A percentile compares a stretch with the other conserved stretches of the same genome.
Conservation (phyloP, 2,888 invertebrate species). For the Ectemnius lituratus region DNA sequence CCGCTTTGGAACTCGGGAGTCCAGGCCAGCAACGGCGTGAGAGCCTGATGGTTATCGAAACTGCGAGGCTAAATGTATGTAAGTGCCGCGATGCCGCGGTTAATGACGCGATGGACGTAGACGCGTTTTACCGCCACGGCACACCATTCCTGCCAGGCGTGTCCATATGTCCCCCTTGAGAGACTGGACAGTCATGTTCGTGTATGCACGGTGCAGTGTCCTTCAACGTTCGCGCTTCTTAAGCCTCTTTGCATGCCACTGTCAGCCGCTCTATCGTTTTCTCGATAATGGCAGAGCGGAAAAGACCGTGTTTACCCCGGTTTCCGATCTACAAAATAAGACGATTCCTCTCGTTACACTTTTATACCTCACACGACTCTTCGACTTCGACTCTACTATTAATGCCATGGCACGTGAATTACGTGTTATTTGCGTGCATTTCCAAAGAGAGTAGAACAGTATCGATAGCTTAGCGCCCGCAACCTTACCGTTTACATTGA, state of each 20-base stretch:
- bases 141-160: too few species aligned
- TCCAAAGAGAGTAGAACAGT: constrained; percentile 9
- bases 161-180: too few species aligned
- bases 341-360: constrained; percentile 15
- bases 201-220: neutral
- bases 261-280: neutral
- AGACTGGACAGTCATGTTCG: too few species aligned
- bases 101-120: constrained; percentile 38
- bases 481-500: constrained; percentile 33
- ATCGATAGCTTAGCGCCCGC: constrained; percentile 21
- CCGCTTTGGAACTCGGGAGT: neutral
- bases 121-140: too few species aligned
- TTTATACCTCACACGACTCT: neutral
- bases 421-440: too few species aligned
- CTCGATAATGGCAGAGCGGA: constrained; percentile 33
- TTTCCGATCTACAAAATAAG: constrained; percentile 12
- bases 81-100: constrained; percentile 36
- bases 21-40: constrained; percentile 37
- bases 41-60: constrained; percentile 59
- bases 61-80: constrained; percentile 41
- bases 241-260: neutral
- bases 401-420: too few species aligned
- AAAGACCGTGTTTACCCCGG: constrained; percentile 2
- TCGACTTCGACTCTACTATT: too few species aligned
- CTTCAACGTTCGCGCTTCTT: constrained; percentile 26